These are phyloP conservation scores for Onychomys leucogaster DNA, from an alignment of 2,797 vertebrate genomes.

Conservation along the genomic window DNA sequence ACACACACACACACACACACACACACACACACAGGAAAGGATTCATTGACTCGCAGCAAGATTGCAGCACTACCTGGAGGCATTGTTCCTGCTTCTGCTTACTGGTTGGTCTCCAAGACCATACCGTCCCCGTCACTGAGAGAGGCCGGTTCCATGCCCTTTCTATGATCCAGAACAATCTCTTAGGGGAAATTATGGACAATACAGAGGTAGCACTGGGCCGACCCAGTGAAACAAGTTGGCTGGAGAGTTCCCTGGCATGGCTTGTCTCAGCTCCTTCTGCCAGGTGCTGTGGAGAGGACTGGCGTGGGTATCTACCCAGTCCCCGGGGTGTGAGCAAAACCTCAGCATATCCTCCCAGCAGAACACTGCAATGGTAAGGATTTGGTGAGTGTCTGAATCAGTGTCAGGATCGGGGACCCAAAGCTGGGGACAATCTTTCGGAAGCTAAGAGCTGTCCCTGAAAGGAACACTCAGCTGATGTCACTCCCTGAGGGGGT, in stretches of 20 bases:
- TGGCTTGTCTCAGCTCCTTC: neutral
- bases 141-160: neutral
- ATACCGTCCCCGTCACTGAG: neutral
- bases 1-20: too few relatives aligned
- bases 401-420: neutral
- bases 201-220: neutral
- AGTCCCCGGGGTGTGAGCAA: too few relatives aligned
- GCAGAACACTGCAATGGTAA: neutral
- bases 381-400: neutral
- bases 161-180: neutral
- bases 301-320: neutral
- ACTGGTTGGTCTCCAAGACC: conserved; percentile 19
- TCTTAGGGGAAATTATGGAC: neutral
- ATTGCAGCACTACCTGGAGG: neutral
- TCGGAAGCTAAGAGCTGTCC: neutral
- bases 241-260: neutral
- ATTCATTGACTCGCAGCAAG: neutral
- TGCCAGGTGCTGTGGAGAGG: neutral
- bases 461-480: neutral
- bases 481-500: neutral
- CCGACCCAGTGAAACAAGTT: neutral
- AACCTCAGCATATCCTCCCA: neutral
- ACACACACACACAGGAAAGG: neutral
- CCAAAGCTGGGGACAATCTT: neutral
- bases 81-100: neutral